Evolutionary conservation across 2,113 vertebrate species (phyloP).

Genomic region (Danio rerio): GRCz12tu NC_133200.1:39516001-39516500

Average conservation of each 20-base stretch:
- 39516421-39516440: slow-evolving; percentile 58
- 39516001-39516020: no score
- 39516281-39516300: slow-evolving; percentile 24
- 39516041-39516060: no score
- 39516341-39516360: slow-evolving; percentile 53
- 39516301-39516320: slow-evolving; percentile 42
- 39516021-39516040: background rate
- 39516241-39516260: slow-evolving; percentile 40
- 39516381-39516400: slow-evolving; percentile 57
- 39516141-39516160: slow-evolving; percentile 72
- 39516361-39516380: slow-evolving; percentile 36
- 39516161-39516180: slow-evolving; percentile 79
- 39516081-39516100: slow-evolving; percentile 14
- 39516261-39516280: slow-evolving; percentile 58
- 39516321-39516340: slow-evolving; percentile 61
- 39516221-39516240: slow-evolving; percentile 63
- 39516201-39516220: slow-evolving; percentile 69
- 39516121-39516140: slow-evolving; percentile 2
- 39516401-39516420: slow-evolving; percentile 56
- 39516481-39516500: slow-evolving; percentile 43
- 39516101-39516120: slow-evolving; percentile 30
- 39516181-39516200: slow-evolving; percentile 70
- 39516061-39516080: no score
- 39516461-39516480: slow-evolving; percentile 46
- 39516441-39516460: background rate